Evolutionary conservation across 2,888 invertebrate species (phyloP), one percentile per base, ranked within the genome.

Genomic region (Aromia moschata): DNA sequence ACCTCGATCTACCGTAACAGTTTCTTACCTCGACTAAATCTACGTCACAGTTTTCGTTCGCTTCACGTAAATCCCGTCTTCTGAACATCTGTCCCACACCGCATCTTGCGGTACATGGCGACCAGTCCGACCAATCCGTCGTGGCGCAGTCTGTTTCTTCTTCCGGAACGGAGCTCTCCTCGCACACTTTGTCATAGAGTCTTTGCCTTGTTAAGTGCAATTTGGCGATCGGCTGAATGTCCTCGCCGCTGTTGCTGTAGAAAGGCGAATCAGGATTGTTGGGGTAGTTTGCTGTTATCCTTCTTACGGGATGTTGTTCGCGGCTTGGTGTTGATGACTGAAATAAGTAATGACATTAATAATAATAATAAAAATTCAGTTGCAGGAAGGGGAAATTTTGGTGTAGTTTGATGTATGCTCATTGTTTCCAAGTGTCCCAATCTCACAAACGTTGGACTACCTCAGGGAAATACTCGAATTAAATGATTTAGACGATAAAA

Each of bases 211-310:
- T 88, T 38, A 98, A 83, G 52, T 90, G 87, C 2, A 98, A 80
- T 17, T 88, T 85, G 0, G 96, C 98, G 65, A 97, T 84, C 0
- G 98, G 96, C 60, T 93, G 87, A 87, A 98, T 94, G 14, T 89
- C 89, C 1, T 81, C 80, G 0, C 89, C 92, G 0, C 82, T 81
- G 0, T 88, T 83, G 75, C 92, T 92, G 79, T 89, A 96, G 81
- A 98, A 98, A 0, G 98, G 98, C 0, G 96, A 94, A 43, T 89
- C 84, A 0, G 88, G 87, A 79, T 95, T 91, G 71, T 90, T 90
- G 0, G 95, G 95, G 81, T 88, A 91, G 59, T 89, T 89, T 0
- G 94, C 89, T 0, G 92, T 91, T 55, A 98, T 91, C 47, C 90
- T 87, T 9, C 89, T 87, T 69, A 98, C 93, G 9, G 89, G 88